Evolutionary conservation across 2,113 vertebrate genomes (phyloP), one percentile per base, ranked within the genome.

Genomic region (Notothenia rossii): DNA sequence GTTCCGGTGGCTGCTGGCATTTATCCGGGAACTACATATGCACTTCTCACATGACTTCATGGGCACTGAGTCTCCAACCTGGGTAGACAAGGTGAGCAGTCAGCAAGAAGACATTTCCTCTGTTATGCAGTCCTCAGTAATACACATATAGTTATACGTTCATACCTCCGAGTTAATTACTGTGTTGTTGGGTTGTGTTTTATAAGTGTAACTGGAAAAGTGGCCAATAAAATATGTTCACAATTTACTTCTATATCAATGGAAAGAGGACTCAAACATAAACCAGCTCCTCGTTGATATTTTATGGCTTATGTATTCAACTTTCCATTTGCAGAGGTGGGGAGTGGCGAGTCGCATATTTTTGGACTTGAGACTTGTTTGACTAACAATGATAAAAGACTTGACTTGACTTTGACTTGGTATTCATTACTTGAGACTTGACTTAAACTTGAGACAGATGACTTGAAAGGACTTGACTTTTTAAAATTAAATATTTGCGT

Each of bases 11-110:
- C 62, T 81, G 10, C 4, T 25, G 46, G 70, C 17, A 60, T 95
- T 72, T 70, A 15, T 77, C 20, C 40, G 3, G 1, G 79, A 10
- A 15, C 54, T 83, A 75, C 97, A 98, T 36, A 58, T 86, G 71
- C 97, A 98, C 0, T 72, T 90, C 7, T 93, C 61, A 87, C 95
- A 96, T 6, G 71, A 7, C 0, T 12, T 36, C 0, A 63, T 75
- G 4, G 75, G 81, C 63, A 96, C 87, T 48, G 3, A 14, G 0
- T 78, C 81, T 6, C 95, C 95, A 0, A 94, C 75, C 95, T 96
- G 70, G 5, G 81, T 15, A 25, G 18, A 70, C 40, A 45, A 43
- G 13, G 20, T 22, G 8, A 66, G 20, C 61, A 56, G 12, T 7
- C 75, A 7, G n/a, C 20, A 20, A 63, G 4, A 50, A 14, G 22